These are phyloP conservation scores for Chrysina gloriosa DNA, from an alignment of 2,888 invertebrate genomes.

Conservation along the genomic window DNA sequence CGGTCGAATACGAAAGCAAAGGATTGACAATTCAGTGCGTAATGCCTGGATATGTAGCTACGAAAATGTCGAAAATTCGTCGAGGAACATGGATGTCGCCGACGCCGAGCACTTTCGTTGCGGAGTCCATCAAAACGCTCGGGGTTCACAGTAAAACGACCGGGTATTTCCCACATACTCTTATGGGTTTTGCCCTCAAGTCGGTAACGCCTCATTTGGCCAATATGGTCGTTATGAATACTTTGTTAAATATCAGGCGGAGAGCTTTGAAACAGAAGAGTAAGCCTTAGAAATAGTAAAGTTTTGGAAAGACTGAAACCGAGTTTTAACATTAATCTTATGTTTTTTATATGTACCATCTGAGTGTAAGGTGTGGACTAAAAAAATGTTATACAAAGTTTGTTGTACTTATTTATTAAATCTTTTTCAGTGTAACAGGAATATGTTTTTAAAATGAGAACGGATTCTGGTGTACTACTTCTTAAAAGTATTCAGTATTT, in stretches of 20 bases:
- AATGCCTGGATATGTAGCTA: constrained; percentile 89
- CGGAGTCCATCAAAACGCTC: constrained; percentile 76
- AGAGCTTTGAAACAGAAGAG: constrained; percentile 65
- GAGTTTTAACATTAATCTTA: no score
- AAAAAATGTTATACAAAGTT: no score
- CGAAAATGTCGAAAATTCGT: constrained; percentile 90
- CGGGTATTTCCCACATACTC: constrained; percentile 79
- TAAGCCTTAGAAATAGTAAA: constrained; percentile 5
- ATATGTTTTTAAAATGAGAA: no score
- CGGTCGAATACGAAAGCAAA: constrained; percentile 77
- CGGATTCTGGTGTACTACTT: no score
- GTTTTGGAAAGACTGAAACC: no score
- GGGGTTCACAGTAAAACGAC: constrained; percentile 78
- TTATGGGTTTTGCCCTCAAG: constrained; percentile 69
- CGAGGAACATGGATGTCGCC: constrained; percentile 80
- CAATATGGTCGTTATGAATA: constrained; percentile 73
- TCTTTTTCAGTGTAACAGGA: no score
- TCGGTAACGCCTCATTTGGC: constrained; percentile 69
- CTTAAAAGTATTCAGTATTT: no score
- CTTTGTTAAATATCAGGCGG: constrained; percentile 74
- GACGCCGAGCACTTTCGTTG: constrained; percentile 77
- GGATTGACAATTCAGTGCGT: constrained; percentile 86
- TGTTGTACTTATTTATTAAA: no score
- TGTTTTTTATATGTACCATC: no score
- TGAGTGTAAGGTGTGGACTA: no score